phyloP scores from a whole-genome alignment of 2,113 vertebrate genomes.

The Cyanistes caeruleus region DNA sequence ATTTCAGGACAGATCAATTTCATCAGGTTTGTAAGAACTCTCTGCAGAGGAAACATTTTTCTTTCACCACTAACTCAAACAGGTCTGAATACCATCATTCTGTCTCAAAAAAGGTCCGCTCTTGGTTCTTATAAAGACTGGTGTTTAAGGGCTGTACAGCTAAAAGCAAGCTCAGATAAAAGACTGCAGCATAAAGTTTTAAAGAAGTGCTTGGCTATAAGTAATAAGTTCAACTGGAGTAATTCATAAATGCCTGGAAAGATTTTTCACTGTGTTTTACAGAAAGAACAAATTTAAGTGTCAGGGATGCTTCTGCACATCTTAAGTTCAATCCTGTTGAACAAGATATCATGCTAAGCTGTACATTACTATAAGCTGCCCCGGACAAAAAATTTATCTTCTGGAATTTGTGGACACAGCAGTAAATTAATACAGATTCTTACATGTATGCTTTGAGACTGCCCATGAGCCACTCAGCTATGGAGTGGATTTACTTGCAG shows the following conservation, averaged over 20 bases:
- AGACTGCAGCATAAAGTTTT: not conserved
- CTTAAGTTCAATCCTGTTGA: not conserved
- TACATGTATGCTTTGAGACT: not conserved
- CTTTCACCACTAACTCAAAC: not conserved
- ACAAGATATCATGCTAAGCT: not conserved
- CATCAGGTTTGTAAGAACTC: not conserved
- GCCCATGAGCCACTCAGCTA: not conserved
- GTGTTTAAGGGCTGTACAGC: not conserved
- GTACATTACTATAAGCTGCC: not conserved
- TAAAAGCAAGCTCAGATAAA: not conserved
- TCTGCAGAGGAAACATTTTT: not conserved
- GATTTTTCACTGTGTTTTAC: not conserved
- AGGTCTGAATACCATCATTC: not conserved
- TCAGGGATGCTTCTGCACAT: not conserved
- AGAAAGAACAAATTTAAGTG: not conserved
- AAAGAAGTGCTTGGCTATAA: not conserved
- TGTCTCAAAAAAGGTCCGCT: not conserved
- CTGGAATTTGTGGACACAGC: not conserved
- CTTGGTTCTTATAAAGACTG: not conserved
- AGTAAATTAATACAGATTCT: not conserved
- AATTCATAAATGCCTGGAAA: not conserved
- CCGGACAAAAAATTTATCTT: not conserved
- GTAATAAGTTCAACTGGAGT: not conserved
- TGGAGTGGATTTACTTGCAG: not conserved
- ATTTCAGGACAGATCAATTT: slow-evolving; percentile 18